phyloP scores from a whole-genome alignment of 1,140 invertebrate genomes.

The Leptopilina clavipes region DNA sequence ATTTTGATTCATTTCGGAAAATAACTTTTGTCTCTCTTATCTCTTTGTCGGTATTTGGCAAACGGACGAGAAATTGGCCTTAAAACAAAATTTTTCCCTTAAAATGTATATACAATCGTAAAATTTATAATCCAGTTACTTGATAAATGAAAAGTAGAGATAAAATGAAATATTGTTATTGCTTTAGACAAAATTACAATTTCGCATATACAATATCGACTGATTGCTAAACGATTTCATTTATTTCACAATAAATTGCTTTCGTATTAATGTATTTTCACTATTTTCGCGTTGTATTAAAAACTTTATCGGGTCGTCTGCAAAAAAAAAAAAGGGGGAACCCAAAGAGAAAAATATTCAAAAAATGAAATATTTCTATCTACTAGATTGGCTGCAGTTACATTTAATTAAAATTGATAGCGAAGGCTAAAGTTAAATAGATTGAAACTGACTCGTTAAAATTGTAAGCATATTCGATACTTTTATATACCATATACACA shows the following conservation, averaged over 20 bases:
- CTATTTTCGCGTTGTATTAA: neutral
- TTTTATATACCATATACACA: no score
- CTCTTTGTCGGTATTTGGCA: no score
- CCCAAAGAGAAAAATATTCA: neutral
- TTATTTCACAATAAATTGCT: slow-evolving; percentile 13
- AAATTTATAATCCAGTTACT: no score
- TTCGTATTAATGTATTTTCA: slow-evolving; percentile 7
- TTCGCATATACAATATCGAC: neutral
- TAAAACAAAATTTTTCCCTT: no score
- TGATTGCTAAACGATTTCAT: slow-evolving; percentile 15
- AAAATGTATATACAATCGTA: no score
- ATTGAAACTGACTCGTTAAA: neutral
- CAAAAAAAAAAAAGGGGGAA: neutral
- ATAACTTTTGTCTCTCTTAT: no score
- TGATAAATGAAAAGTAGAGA: no score
- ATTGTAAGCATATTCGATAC: no score
- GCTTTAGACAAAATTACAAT: no score
- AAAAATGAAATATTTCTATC: slow-evolving; percentile 14
- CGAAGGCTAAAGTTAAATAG: neutral
- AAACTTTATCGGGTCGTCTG: neutral
- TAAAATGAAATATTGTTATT: no score
- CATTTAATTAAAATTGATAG: slow-evolving; percentile 13
- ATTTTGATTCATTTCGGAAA: no score
- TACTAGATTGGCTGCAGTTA: neutral
- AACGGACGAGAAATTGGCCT: no score